A percentile compares a stretch with the other conserved stretches of the same genome.
phyloP scores from a whole-genome alignment of 2,888 invertebrate genomes.

The Lamellibrachia satsuma region DNA sequence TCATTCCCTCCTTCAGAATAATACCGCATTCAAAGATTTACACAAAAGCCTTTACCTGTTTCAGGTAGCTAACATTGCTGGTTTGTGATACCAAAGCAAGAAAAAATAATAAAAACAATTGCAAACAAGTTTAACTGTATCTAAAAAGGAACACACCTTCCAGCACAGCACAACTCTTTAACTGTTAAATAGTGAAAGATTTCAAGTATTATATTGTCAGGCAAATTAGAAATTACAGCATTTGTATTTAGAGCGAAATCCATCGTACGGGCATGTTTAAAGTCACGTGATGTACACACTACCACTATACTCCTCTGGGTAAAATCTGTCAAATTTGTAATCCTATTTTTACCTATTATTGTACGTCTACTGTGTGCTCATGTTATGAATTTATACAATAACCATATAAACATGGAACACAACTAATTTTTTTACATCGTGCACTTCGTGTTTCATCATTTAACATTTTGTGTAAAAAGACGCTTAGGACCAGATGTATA shows the following conservation, averaged over 20 bases:
- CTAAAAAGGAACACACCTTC: slow-evolving; percentile 44
- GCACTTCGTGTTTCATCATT: neutral
- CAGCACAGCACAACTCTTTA: slow-evolving; percentile 51
- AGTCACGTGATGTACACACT: slow-evolving; percentile 5
- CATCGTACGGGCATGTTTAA: neutral
- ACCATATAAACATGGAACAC: neutral
- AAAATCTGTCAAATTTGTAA: neutral
- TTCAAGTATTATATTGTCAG: slow-evolving; percentile 52
- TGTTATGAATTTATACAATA: neutral
- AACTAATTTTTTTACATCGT: neutral
- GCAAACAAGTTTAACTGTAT: neutral
- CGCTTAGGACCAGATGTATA: neutral
- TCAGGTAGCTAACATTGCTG: neutral
- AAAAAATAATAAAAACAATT: neutral
- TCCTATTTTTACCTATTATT: neutral
- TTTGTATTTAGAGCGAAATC: neutral
- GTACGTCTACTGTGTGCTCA: neutral
- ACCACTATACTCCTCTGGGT: neutral
- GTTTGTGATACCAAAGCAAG: neutral
- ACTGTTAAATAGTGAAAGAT: slow-evolving; percentile 50
- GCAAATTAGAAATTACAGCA: slow-evolving; percentile 34
- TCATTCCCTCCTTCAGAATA: neutral
- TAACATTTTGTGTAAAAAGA: neutral
- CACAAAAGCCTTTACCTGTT: neutral
- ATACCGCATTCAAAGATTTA: neutral